Evolutionary conservation across 2,797 vertebrate species (phyloP).

Genomic region (Alcedo atthis): DNA sequence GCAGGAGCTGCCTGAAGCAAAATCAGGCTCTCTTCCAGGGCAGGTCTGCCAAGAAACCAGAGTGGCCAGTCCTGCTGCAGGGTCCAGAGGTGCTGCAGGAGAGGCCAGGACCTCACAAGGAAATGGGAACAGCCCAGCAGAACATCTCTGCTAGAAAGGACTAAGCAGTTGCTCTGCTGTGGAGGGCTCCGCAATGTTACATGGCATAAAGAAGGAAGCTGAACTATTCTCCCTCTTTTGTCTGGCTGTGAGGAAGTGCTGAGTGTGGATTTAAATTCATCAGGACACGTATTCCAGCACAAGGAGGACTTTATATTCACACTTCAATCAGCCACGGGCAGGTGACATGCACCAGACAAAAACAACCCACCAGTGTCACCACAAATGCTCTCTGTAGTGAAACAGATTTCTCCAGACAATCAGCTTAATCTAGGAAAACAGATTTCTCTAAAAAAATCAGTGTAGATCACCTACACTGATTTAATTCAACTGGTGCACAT

Average conservation of each 20-base stretch:
- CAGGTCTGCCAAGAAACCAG: background rate
- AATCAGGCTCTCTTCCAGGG: background rate
- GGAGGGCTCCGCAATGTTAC: background rate
- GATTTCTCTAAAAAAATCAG: too few species aligned
- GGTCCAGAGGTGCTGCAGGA: background rate
- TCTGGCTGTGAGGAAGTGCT: background rate
- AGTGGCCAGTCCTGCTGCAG: background rate
- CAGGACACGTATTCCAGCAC: background rate
- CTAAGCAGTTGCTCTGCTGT: background rate
- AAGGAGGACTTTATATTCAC: background rate
- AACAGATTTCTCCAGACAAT: background rate
- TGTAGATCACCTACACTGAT: background rate
- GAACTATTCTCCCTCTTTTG: background rate
- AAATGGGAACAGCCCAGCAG: background rate
- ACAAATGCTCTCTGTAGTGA: background rate
- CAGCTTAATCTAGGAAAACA: too few species aligned
- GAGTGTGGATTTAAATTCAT: background rate
- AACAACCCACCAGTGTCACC: background rate
- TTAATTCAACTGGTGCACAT: background rate
- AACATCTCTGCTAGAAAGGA: background rate
- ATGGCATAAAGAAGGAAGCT: background rate
- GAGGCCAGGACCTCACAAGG: background rate
- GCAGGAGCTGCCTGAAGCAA: background rate
- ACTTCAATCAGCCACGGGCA: background rate
- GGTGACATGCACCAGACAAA: background rate